These are phyloP conservation scores for Ceryle rudis DNA, from an alignment of 2,797 vertebrate genomes.

Conservation along the genomic window DNA sequence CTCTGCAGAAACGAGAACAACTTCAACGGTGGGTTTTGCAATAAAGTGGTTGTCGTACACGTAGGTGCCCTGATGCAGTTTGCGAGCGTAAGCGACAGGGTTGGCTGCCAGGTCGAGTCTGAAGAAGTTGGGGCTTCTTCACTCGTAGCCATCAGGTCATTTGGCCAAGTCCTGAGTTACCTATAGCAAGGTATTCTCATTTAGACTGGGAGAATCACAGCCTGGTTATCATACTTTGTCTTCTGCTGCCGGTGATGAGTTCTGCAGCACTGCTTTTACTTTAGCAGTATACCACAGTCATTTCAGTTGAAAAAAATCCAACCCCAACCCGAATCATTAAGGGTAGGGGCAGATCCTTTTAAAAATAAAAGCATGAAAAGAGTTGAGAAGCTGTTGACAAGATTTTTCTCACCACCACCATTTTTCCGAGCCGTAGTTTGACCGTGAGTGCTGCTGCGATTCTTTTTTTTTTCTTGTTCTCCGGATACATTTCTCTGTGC, in stretches of 20 bases:
- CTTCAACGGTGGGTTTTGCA: not conserved
- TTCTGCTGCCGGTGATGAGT: not conserved
- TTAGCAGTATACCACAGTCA: not conserved
- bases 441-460: fast-evolving
- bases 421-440: not conserved
- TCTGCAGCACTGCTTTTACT: not conserved
- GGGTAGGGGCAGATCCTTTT: not conserved
- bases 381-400: not conserved
- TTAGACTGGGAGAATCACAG: not conserved
- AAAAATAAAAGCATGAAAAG: not conserved
- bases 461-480: not conserved
- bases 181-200: not conserved
- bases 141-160: not conserved
- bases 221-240: not conserved
- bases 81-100: fast-evolving
- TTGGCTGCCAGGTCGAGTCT: not conserved
- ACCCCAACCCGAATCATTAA: not conserved
- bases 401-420: not conserved
- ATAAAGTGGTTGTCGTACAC: not conserved
- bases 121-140: not conserved
- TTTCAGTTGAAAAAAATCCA: not conserved
- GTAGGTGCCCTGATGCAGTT: not conserved
- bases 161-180: not conserved
- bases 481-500: not conserved
- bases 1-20: not conserved